A percentile compares a stretch with the other conserved stretches of the same genome.
These are phyloP conservation scores for Odiellus spinosus DNA, from an alignment of 2,888 invertebrate genomes.

Conservation along the genomic window DNA sequence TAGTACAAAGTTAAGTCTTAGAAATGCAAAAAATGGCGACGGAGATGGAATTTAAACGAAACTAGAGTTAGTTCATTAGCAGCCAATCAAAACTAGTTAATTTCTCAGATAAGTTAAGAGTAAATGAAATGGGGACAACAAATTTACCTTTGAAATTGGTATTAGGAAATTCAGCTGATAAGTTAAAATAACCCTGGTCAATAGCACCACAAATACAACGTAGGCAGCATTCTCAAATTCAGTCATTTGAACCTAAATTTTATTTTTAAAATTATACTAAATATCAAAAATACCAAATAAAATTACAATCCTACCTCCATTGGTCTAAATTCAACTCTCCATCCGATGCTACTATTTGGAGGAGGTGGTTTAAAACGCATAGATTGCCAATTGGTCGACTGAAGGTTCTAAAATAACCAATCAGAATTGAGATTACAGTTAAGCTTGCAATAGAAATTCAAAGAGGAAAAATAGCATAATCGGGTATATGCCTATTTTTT, in stretches of 20 bases:
- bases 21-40: too few species aligned
- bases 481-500: not conserved
- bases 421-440: not conserved
- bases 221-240: slow-evolving; percentile 99
- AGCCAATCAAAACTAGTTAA: too few species aligned
- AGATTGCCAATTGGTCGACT: slow-evolving; percentile 98
- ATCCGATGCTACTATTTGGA: slow-evolving; percentile 78
- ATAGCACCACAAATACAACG: slow-evolving; percentile 89
- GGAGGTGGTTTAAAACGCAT: slow-evolving; percentile 98
- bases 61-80: too few species aligned
- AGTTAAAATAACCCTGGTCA: slow-evolving; percentile 90
- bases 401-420: slow-evolving; percentile 59
- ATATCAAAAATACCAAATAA: not conserved
- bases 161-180: slow-evolving; percentile 90
- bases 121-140: not conserved
- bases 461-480: not conserved
- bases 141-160: slow-evolving; percentile 80
- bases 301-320: slow-evolving; percentile 44
- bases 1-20: too few species aligned
- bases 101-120: slow-evolving; percentile 1
- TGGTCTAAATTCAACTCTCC: slow-evolving; percentile 98
- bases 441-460: not conserved
- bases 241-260: slow-evolving; percentile 63
- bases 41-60: too few species aligned
- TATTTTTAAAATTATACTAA: not conserved